Percentiles rank a stretch among this genome's conserved stretches.
Conservation (phyloP, 2,797 vertebrate genomes). For the Artibeus lituratus region DNA sequence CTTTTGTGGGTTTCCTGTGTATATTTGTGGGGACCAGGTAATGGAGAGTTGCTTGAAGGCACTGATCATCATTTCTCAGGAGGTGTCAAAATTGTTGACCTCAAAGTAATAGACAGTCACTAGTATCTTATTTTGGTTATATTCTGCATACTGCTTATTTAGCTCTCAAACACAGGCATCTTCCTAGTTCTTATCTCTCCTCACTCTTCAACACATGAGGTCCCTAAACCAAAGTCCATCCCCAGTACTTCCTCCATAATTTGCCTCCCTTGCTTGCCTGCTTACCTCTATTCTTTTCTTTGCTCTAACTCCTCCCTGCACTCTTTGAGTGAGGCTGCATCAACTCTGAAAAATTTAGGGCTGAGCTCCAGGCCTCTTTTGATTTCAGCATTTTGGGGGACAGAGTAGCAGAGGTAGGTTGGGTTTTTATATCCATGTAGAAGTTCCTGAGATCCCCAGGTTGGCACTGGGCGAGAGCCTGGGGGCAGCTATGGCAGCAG, state of each 20-base stretch:
- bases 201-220: background rate
- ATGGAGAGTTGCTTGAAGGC: background rate
- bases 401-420: background rate
- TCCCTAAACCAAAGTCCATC: background rate
- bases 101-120: background rate
- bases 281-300: background rate
- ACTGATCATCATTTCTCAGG: background rate
- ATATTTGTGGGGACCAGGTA: background rate
- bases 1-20: conserved; percentile 2
- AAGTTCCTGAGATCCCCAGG: conserved; percentile 7
- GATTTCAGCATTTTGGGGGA: background rate
- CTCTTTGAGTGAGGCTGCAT: background rate
- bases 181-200: background rate
- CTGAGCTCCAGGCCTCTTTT: background rate
- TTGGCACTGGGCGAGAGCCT: background rate
- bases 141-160: background rate
- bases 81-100: background rate
- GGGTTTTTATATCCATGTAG: background rate
- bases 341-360: background rate
- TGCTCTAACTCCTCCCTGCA: no score
- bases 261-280: background rate
- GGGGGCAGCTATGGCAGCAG: background rate
- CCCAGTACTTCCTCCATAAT: background rate
- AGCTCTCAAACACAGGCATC: background rate
- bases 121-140: background rate